Conservation (phyloP, 2,113 vertebrate species). For the Sinocyclocheilus rhinocerous region DNA sequence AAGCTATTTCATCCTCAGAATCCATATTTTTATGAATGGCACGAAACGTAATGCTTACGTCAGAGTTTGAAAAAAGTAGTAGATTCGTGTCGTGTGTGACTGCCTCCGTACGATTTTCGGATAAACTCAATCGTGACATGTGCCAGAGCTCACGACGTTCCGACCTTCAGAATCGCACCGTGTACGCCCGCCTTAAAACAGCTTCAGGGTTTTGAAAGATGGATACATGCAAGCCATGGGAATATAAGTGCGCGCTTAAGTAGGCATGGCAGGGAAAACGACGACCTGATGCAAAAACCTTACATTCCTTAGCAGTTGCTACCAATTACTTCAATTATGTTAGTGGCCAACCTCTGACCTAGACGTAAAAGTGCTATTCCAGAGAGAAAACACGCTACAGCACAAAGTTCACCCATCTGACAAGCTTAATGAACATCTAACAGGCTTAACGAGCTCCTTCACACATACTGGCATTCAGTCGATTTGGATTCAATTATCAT, state of each 20-base stretch:
- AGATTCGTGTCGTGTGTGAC: no score
- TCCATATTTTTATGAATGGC: no score
- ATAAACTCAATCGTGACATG: no score
- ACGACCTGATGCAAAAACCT: not conserved
- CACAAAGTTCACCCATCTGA: slow-evolving; percentile 40
- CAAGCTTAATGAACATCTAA: slow-evolving; percentile 53
- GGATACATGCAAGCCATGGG: not conserved
- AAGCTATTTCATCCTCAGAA: no score
- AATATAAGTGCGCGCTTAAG: slow-evolving; percentile 8
- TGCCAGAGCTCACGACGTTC: no score
- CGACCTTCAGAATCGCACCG: no score
- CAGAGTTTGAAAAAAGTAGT: no score
- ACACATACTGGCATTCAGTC: slow-evolving; percentile 49
- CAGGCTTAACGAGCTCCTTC: slow-evolving; percentile 43
- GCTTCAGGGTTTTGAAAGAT: slow-evolving; percentile 18
- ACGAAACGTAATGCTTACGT: no score
- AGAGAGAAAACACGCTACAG: slow-evolving; percentile 26
- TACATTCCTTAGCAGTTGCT: slow-evolving; percentile 38
- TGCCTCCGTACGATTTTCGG: no score
- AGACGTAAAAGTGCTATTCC: slow-evolving; percentile 38
- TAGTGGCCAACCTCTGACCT: slow-evolving; percentile 48
- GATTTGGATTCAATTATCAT: slow-evolving; percentile 56
- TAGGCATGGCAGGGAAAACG: not conserved
- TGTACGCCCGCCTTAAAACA: not conserved
- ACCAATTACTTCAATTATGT: slow-evolving; percentile 47